Percentiles rank a stretch among this genome's conserved stretches.
These are phyloP conservation scores for Periparus ater DNA, from an alignment of 2,797 vertebrate species.

Conservation along the genomic window DNA sequence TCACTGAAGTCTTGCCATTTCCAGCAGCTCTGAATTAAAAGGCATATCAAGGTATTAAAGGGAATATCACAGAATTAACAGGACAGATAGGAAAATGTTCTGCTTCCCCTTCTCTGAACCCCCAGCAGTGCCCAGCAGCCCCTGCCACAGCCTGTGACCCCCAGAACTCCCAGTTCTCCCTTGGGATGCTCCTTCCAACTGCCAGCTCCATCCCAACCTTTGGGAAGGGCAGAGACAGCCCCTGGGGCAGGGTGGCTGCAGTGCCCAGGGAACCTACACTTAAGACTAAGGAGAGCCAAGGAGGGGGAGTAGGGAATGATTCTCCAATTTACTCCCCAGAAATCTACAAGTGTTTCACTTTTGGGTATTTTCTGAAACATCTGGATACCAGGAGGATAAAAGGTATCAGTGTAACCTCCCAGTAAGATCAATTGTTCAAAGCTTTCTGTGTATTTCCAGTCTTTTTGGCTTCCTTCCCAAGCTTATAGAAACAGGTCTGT, in stretches of 20 bases:
- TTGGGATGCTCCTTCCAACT: background rate
- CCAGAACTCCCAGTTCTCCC: background rate
- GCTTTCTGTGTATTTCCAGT: constrained; percentile 42
- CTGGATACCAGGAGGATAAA: constrained; percentile 55
- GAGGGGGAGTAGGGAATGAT: background rate
- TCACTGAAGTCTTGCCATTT: background rate
- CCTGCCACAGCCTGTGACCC: background rate
- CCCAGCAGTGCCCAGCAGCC: background rate
- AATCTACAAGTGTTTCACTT: constrained; percentile 43
- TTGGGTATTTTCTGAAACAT: constrained; percentile 53
- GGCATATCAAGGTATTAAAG: background rate
- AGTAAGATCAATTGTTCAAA: constrained; percentile 63
- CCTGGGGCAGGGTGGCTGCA: background rate
- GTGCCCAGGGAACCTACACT: background rate
- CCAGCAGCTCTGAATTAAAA: background rate
- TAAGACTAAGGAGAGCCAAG: background rate
- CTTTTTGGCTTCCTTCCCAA: constrained; percentile 48
- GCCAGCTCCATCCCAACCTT: background rate
- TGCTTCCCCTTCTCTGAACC: background rate
- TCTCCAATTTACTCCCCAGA: background rate
- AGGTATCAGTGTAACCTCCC: constrained; percentile 64
- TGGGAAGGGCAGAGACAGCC: background rate
- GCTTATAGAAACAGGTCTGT: constrained; percentile 37
- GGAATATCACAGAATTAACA: no score
- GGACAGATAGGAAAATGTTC: background rate